phyloP scores from a whole-genome alignment of 1,140 invertebrate genomes.

The Oryzaephilus surinamensis region DNA sequence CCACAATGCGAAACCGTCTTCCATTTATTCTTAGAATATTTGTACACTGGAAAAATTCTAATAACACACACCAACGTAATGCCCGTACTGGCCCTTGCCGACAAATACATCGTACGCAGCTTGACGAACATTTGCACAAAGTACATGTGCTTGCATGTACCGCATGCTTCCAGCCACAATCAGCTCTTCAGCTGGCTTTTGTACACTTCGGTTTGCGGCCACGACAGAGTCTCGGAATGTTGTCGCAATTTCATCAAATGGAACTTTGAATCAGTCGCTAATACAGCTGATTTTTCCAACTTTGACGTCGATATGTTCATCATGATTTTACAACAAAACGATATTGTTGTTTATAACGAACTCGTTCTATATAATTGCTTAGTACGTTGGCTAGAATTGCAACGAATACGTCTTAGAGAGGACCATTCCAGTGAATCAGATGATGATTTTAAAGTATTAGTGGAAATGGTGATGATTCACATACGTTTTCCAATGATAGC shows the following conservation, averaged over 20 bases:
- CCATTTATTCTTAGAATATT: slow-evolving; percentile 81
- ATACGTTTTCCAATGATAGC: slow-evolving; percentile 91
- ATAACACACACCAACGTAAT: slow-evolving; percentile 75
- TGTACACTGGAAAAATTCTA: slow-evolving; percentile 84
- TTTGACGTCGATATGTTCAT: slow-evolving; percentile 74
- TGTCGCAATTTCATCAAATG: slow-evolving; percentile 83
- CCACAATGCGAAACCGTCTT: slow-evolving; percentile 75
- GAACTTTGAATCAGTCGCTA: slow-evolving; percentile 78
- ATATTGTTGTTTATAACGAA: slow-evolving; percentile 84
- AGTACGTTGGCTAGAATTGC: slow-evolving; percentile 62
- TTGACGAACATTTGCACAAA: slow-evolving; percentile 69
- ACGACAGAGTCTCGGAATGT: slow-evolving; percentile 60
- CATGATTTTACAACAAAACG: slow-evolving; percentile 68
- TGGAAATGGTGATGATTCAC: slow-evolving; percentile 61
- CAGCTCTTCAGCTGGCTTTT: slow-evolving; percentile 83
- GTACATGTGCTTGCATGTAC: slow-evolving; percentile 82
- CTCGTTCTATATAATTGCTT: slow-evolving; percentile 71
- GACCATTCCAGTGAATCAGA: slow-evolving; percentile 41
- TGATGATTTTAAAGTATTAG: slow-evolving; percentile 51
- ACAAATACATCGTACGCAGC: slow-evolving; percentile 91
- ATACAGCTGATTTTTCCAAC: slow-evolving; percentile 67
- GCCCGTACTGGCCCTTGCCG: slow-evolving; percentile 75
- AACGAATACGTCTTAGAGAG: slow-evolving; percentile 44
- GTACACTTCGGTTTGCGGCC: slow-evolving; percentile 73
- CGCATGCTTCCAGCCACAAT: slow-evolving; percentile 66